Conservation (phyloP, 2,113 vertebrate species). For the Hyperoodon ampullatus region DNA sequence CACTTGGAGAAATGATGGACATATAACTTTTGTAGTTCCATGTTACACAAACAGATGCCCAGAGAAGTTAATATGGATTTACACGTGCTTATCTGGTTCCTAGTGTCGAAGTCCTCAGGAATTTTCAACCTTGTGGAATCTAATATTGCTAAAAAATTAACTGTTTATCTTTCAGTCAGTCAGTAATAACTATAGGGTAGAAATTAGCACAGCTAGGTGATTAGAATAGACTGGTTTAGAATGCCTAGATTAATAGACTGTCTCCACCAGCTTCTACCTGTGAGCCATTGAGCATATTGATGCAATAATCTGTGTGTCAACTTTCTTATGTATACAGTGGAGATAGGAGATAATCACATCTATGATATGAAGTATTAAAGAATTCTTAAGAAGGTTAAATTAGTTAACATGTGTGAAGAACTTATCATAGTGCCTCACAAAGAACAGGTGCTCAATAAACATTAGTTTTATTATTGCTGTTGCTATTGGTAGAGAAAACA, state of each 20-base stretch:
- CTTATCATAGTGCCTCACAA: not conserved
- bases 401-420: not conserved
- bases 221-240: not conserved
- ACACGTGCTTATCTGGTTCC: not conserved
- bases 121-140: not conserved
- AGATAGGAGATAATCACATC: not conserved
- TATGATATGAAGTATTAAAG: not conserved
- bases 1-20: constrained; percentile 54
- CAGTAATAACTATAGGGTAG: not conserved
- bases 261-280: not conserved
- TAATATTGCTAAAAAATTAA: constrained; percentile 12
- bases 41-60: not conserved
- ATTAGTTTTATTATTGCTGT: not conserved
- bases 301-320: not conserved
- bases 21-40: not conserved
- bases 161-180: constrained; percentile 47
- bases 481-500: not conserved
- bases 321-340: not conserved
- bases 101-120: not conserved
- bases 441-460: not conserved
- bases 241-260: not conserved
- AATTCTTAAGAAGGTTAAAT: not conserved
- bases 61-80: not conserved
- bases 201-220: not conserved
- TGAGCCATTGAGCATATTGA: not conserved